Evolutionary conservation across 2,888 invertebrate genomes (phyloP).

Genomic region (Troilus luridus): DNA sequence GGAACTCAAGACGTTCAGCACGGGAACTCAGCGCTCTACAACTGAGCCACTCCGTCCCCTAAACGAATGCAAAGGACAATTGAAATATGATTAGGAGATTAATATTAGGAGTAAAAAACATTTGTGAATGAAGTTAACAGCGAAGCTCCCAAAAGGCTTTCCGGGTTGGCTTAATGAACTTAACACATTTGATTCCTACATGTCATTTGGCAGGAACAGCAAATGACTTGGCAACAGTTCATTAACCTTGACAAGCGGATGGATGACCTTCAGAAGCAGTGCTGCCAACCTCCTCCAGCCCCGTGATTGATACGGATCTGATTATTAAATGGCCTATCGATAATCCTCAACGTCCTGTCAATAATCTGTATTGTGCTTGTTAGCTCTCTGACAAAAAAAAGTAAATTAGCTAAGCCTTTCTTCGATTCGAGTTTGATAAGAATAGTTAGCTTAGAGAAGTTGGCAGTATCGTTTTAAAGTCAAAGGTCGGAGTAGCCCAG

Average conservation of each 20-base stretch:
- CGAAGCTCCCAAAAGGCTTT: too few relatives aligned
- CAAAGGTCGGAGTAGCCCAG: background rate
- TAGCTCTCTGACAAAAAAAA: background rate
- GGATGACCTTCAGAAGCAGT: background rate
- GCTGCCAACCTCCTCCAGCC: background rate
- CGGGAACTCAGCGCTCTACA: too few relatives aligned
- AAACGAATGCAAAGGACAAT: too few relatives aligned
- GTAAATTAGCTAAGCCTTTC: background rate
- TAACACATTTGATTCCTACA: background rate
- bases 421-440: background rate
- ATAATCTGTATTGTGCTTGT: background rate
- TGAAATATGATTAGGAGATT: too few relatives aligned
- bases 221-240: background rate
- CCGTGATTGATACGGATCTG: background rate
- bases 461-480: background rate
- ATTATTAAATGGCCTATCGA: slow-evolving; percentile 13
- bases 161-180: background rate
- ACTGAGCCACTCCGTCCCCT: too few relatives aligned
- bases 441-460: background rate
- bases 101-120: too few relatives aligned
- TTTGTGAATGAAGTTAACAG: too few relatives aligned
- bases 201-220: background rate
- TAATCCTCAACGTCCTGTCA: background rate
- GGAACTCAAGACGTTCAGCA: too few relatives aligned
- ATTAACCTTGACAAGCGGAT: background rate